Conservation (phyloP, 2,888 invertebrate species). For the Zeuzera pyrina region DNA sequence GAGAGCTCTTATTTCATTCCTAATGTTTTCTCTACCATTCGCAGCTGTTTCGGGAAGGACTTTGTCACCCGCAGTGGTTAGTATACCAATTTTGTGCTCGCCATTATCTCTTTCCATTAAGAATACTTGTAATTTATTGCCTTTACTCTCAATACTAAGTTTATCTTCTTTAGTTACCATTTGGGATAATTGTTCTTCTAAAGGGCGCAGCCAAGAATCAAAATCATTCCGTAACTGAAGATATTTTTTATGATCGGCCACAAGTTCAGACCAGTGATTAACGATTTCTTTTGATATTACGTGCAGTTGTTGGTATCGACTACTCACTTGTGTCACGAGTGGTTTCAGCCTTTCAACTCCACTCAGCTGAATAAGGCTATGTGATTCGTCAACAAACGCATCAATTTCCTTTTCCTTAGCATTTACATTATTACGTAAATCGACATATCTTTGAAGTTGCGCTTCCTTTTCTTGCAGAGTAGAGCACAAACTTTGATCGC, state of each 20-base stretch:
- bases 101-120: slow-evolving; percentile 88
- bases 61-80: slow-evolving; percentile 87
- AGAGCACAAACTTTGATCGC: slow-evolving; percentile 88
- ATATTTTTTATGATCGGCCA: slow-evolving; percentile 87
- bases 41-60: slow-evolving; percentile 95
- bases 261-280: slow-evolving; percentile 86
- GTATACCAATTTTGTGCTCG: slow-evolving; percentile 81
- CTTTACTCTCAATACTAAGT: slow-evolving; percentile 76
- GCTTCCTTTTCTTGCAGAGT: slow-evolving; percentile 85
- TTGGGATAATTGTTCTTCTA: slow-evolving; percentile 78
- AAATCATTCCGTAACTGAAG: slow-evolving; percentile 83
- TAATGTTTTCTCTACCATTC: slow-evolving; percentile 89
- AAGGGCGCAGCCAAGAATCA: slow-evolving; percentile 82
- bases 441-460: slow-evolving; percentile 80
- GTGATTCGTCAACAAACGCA: slow-evolving; percentile 90
- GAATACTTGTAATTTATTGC: slow-evolving; percentile 80
- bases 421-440: slow-evolving; percentile 82
- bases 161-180: slow-evolving; percentile 78
- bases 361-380: slow-evolving; percentile 86
- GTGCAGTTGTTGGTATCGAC: slow-evolving; percentile 86
- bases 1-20: slow-evolving; percentile 86
- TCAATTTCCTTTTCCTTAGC: slow-evolving; percentile 90
- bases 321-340: slow-evolving; percentile 90
- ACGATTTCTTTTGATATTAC: slow-evolving; percentile 89
- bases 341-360: slow-evolving; percentile 90